These are phyloP conservation scores for Creontiades dilutus DNA, from an alignment of 2,888 invertebrate species.

Conservation along the genomic window DNA sequence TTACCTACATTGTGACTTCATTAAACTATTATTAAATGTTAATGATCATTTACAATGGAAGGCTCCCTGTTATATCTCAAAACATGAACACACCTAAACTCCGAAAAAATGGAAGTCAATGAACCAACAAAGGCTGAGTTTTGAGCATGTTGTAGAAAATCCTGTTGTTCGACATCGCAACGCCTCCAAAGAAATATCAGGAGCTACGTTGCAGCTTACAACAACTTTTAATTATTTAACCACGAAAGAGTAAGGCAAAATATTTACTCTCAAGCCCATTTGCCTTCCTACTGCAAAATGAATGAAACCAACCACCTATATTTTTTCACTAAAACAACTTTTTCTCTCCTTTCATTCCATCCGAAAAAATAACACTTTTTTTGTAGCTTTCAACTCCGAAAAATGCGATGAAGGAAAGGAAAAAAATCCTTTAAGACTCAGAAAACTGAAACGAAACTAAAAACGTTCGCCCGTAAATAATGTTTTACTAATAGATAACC, in stretches of 20 bases:
- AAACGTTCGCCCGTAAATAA: slow-evolving; percentile 43
- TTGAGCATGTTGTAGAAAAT: no score
- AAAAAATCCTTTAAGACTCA: slow-evolving; percentile 8
- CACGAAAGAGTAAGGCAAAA: neutral
- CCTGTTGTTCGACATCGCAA: no score
- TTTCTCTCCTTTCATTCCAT: neutral
- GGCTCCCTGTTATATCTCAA: no score
- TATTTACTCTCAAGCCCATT: slow-evolving; percentile 16
- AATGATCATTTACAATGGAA: no score
- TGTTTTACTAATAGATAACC: slow-evolving; percentile 71
- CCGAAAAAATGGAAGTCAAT: no score
- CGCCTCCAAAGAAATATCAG: no score
- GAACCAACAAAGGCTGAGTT: no score
- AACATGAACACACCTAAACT: no score
- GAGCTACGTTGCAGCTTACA: neutral
- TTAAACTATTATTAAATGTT: no score
- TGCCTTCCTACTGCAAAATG: neutral
- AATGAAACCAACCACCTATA: neutral
- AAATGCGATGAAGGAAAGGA: neutral
- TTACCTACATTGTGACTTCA: no score
- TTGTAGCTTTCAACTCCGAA: neutral
- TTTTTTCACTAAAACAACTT: neutral
- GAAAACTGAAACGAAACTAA: slow-evolving; percentile 47
- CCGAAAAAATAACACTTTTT: neutral
- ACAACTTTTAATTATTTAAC: neutral